Evolutionary conservation across 2,888 invertebrate species (phyloP).

Genomic region (Allolobophora icterica): DNA sequence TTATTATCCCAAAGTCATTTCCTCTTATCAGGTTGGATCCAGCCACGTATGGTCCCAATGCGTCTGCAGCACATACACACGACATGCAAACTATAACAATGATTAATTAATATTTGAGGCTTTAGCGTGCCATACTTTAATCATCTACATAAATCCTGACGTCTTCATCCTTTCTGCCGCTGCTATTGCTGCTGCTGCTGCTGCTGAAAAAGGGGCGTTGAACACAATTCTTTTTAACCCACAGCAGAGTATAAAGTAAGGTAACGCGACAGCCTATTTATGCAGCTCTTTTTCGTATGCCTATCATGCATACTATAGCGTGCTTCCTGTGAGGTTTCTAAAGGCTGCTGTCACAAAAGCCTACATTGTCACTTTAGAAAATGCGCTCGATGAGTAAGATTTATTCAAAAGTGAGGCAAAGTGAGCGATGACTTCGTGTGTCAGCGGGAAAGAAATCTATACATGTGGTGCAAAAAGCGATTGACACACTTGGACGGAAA

Average conservation of each 20-base stretch:
- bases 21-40: slow-evolving; percentile 30
- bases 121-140: neutral
- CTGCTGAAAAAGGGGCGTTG: neutral
- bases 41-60: slow-evolving; percentile 27
- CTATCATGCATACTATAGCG: too few relatives aligned
- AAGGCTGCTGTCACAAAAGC: too few relatives aligned
- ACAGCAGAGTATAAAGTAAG: neutral
- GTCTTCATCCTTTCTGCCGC: neutral
- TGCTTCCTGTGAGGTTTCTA: too few relatives aligned
- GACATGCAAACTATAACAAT: neutral
- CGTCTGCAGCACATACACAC: neutral
- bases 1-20: neutral
- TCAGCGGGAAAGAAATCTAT: too few relatives aligned
- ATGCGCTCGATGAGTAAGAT: too few relatives aligned
- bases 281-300: neutral
- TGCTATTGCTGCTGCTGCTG: neutral
- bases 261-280: neutral
- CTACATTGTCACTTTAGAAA: too few relatives aligned
- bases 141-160: neutral
- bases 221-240: neutral
- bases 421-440: too few relatives aligned
- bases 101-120: neutral
- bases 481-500: too few relatives aligned
- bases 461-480: too few relatives aligned
- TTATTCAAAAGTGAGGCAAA: too few relatives aligned